Conservation (phyloP, 23 tunicate species). For the Trididemnum miniatum region DNA sequence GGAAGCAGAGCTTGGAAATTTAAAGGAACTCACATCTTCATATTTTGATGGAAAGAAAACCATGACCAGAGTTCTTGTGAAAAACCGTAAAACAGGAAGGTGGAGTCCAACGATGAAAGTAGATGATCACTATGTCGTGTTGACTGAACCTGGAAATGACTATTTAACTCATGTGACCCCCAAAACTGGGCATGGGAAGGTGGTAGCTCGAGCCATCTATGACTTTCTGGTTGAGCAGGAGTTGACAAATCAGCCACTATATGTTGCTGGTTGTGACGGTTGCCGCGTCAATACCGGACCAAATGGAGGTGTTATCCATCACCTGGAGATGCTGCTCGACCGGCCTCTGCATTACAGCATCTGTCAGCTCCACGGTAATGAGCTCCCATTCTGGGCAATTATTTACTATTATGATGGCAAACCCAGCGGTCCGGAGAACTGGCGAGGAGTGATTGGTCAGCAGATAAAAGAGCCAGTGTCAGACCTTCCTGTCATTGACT, state of each 20-base stretch:
- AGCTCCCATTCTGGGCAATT: conserved; percentile 7
- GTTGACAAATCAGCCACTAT: conserved; percentile 10
- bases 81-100: conserved; percentile 20
- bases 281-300: conserved; percentile 20
- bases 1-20: too few relatives aligned
- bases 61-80: conserved; percentile 18
- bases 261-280: conserved; percentile 21
- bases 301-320: conserved; percentile 13
- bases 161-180: conserved; percentile 8
- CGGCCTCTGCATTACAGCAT: conserved; percentile 30
- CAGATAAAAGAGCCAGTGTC: conserved; percentile 6
- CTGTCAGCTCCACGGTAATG: conserved; percentile 15
- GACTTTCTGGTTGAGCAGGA: conserved; percentile 24
- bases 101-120: conserved; percentile 20
- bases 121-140: background rate
- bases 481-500: conserved; percentile 11
- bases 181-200: conserved; percentile 2
- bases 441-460: conserved; percentile 10
- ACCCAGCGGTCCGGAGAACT: conserved; percentile 8
- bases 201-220: conserved; percentile 7
- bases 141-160: background rate
- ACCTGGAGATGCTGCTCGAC: conserved; percentile 22
- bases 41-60: conserved; percentile 12
- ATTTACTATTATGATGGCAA: conserved; percentile 7
- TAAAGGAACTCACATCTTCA: conserved; percentile 7